Evolutionary conservation across 2,888 invertebrate species (phyloP).

Genomic region (Ceraclea dissimilis): DNA sequence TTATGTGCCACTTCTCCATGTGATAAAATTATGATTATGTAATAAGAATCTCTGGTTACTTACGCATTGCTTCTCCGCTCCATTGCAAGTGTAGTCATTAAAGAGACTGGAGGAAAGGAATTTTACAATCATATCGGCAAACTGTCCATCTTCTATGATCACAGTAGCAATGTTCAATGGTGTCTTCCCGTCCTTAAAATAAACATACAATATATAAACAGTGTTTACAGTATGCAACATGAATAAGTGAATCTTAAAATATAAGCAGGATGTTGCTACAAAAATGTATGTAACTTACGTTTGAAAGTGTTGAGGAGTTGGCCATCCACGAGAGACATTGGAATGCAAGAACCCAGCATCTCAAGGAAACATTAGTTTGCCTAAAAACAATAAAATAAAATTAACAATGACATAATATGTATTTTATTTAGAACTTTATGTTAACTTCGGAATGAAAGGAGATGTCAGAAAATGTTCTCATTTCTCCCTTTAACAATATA

Average conservation of each 20-base stretch:
- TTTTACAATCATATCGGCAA: slow-evolving; percentile 23
- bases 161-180: slow-evolving; percentile 20
- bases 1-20: too few relatives aligned
- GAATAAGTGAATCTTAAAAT: not conserved
- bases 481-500: not conserved
- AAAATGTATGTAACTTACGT: not conserved
- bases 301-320: slow-evolving; percentile 41
- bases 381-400: slow-evolving; percentile 28
- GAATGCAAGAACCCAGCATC: slow-evolving; percentile 74
- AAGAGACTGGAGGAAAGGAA: slow-evolving; percentile 22
- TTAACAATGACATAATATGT: too few relatives aligned
- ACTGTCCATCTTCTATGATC: slow-evolving; percentile 21
- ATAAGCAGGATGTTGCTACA: not conserved
- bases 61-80: slow-evolving; percentile 21
- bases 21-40: too few relatives aligned
- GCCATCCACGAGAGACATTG: slow-evolving; percentile 68
- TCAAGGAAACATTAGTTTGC: slow-evolving; percentile 54
- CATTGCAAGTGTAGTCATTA: slow-evolving; percentile 15
- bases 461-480: too few relatives aligned
- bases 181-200: slow-evolving; percentile 16
- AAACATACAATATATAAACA: not conserved
- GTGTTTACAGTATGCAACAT: not conserved
- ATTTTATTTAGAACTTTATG: too few relatives aligned
- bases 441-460: too few relatives aligned
- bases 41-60: not conserved